Conservation (phyloP, 2,888 invertebrate genomes). For the Hirtodrosophila alboralis region DNA sequence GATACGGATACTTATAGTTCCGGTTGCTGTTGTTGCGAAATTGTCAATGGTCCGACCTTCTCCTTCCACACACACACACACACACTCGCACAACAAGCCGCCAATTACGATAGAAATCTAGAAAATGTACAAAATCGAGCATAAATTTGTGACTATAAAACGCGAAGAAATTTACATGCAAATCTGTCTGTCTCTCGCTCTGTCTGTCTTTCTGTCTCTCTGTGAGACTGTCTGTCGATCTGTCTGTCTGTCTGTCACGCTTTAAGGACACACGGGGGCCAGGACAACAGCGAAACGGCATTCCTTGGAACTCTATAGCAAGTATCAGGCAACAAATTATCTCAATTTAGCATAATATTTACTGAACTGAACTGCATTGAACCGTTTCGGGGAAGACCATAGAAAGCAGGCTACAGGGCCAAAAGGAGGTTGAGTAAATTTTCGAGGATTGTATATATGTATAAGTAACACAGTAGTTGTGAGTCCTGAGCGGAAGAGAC, state of each 20-base stretch:
- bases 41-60: constrained; percentile 50
- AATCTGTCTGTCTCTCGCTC: constrained; percentile 47
- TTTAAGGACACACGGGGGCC: background rate
- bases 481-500: constrained; percentile 12
- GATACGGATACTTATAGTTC: constrained; percentile 44
- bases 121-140: constrained; percentile 77
- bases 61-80: too few species aligned
- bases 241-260: background rate
- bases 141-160: constrained; percentile 75
- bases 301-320: constrained; percentile 13
- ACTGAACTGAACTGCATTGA: constrained; percentile 74
- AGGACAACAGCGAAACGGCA: constrained; percentile 18
- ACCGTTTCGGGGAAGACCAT: constrained; percentile 33
- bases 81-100: constrained; percentile 75
- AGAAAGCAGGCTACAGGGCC: background rate
- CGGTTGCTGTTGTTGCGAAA: constrained; percentile 20
- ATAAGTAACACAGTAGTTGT: constrained; percentile 9
- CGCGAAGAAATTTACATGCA: constrained; percentile 74
- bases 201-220: background rate
- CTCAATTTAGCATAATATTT: constrained; percentile 78
- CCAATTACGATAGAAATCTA: constrained; percentile 77
- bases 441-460: too few species aligned
- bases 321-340: constrained; percentile 74
- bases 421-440: background rate
- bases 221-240: too few species aligned